Base-by-base conservation (phyloP, 2,888 invertebrate species). In the Acronicta aceris region DNA sequence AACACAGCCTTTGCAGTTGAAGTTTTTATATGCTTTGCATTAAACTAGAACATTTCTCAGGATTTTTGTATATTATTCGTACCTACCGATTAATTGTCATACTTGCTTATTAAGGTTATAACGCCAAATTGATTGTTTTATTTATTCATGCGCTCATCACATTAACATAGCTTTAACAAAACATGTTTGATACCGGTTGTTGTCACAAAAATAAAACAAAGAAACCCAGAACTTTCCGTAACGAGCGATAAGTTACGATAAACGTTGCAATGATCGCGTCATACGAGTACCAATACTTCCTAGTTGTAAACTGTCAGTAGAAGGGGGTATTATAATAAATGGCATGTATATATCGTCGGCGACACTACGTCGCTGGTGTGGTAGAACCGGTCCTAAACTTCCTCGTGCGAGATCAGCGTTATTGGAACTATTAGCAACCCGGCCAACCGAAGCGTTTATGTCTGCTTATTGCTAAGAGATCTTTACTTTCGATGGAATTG, bases 271-370 rank as follows among this genome's bases (percentile, higher is more conserved):
- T 74, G 75, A 78, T 76, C 85, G 79, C 85, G 85, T 87, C 86
- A 88, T 76, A 81, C 72, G 70, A 70, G 76, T 78, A 76, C 73
- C 78, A 76, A 78, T 78, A 86, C 87, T 87, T 87, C 87, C 87
- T 88, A 84, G 84, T 87, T 82, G 83, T 86, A 78, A 75, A 78
- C 77, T 85, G 86, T 85, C 86, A 78, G 82, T 82, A 78, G 82
- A 85, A 85, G 84, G 83, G 81, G 81, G 82, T 85, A 89, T 89
- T 88, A 89, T 88, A 90, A 89, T 90, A 90, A 91, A 90, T 89
- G 85, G 86, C 84, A 85, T 86, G 86, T 86, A 82, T 86, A 82
- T 85, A 81, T 83, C 76, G 76, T 79, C 78, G 88, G 87, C 87
- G 89, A 88, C 89, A 86, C 80, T 63, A 75, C 81, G 85, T 78